These are phyloP conservation scores for Melanogrammus aeglefinus DNA, from an alignment of 2,797 vertebrate genomes.

Conservation along the genomic window DNA sequence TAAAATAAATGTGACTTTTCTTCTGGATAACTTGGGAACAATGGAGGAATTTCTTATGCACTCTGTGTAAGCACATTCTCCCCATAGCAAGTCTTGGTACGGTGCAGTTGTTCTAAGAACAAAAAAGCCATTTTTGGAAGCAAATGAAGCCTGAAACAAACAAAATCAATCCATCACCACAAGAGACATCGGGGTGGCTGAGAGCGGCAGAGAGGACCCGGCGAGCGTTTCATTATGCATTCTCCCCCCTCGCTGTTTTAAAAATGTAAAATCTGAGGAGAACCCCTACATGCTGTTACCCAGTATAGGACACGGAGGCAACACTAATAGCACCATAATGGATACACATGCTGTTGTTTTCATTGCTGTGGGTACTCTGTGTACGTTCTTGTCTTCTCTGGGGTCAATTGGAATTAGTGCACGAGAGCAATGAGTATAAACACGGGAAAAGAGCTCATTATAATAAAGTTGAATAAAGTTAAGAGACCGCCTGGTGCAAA, in stretches of 20 bases:
- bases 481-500: not conserved
- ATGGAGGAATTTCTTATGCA: slow-evolving; percentile 59
- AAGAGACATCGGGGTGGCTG: not conserved
- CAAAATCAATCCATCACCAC: slow-evolving; percentile 34
- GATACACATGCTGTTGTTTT: not conserved
- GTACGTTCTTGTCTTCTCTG: not conserved
- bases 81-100: slow-evolving; percentile 46
- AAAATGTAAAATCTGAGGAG: not conserved
- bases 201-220: slow-evolving; percentile 21
- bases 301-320: not conserved
- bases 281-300: not conserved
- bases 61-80: slow-evolving; percentile 48
- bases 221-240: slow-evolving; percentile 37
- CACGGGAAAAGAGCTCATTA: not conserved
- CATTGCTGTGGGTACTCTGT: slow-evolving; percentile 17
- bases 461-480: not conserved
- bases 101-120: slow-evolving; percentile 43
- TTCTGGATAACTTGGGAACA: slow-evolving; percentile 61
- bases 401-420: not conserved
- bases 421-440: not conserved
- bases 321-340: not conserved
- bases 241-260: not conserved
- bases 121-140: slow-evolving; percentile 55
- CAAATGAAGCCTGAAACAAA: slow-evolving; percentile 29
- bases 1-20: not conserved